phyloP scores from a whole-genome alignment of 2,113 vertebrate species.

The Synchiropus splendidus region DNA sequence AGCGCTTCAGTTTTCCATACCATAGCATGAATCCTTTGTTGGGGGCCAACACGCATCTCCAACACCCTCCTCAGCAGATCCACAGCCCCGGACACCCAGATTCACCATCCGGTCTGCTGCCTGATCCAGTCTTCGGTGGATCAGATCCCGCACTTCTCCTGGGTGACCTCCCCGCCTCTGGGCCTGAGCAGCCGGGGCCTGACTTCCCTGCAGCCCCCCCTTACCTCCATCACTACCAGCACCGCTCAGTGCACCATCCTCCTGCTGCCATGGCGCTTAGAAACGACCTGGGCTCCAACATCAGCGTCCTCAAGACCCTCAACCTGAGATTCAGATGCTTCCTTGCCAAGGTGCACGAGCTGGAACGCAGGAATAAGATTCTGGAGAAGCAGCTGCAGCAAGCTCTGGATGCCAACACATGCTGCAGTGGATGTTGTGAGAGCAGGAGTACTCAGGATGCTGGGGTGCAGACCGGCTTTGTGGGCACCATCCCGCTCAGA shows the following conservation, averaged over 20 bases:
- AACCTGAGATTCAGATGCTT: conserved; percentile 93
- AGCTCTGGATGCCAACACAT: conserved; percentile 74
- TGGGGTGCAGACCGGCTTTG: conserved; percentile 82
- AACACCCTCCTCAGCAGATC: conserved; percentile 68
- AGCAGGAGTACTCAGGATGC: conserved; percentile 67
- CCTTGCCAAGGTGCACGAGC: conserved; percentile 90
- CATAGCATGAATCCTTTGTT: conserved; percentile 87
- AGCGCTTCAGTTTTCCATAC: conserved; percentile 70
- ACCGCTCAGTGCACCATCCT: conserved; percentile 53
- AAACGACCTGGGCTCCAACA: conserved; percentile 95
- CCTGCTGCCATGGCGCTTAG: conserved; percentile 88
- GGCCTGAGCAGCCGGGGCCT: conserved; percentile 41
- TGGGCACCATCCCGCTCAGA: conserved; percentile 74
- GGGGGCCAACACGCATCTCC: conserved; percentile 72
- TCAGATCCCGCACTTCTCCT: conserved; percentile 53
- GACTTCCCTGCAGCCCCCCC: conserved; percentile 42
- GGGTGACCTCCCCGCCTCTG: conserved; percentile 39
- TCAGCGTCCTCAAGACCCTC: conserved; percentile 89
- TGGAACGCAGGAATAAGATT: conserved; percentile 89
- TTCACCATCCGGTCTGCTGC: conserved; percentile 65
- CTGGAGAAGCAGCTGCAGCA: conserved; percentile 90
- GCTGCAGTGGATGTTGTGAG: conserved; percentile 47
- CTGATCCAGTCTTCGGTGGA: conserved; percentile 50
- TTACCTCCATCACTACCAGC: conserved; percentile 33
- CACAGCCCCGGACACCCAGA: conserved; percentile 59